Base-by-base conservation (phyloP, 35 echinoderm and acorn worm species). In the Diadema setosum region DNA sequence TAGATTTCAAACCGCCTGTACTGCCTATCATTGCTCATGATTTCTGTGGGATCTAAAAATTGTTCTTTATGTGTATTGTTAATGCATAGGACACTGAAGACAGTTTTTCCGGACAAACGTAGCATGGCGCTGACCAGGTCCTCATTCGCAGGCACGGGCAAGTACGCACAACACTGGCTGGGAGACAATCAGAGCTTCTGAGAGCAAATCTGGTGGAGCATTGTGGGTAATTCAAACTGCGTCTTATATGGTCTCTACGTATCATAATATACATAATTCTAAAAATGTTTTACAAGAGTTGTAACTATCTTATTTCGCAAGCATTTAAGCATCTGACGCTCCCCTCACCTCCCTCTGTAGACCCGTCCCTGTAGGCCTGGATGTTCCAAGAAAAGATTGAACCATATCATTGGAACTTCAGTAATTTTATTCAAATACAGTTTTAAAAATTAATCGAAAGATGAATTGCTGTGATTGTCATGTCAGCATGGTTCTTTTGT, bases 161-260 rank as follows among this genome's bases (percentile, higher is more conserved):
- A 87, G 29, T 98, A 94, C 40, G 93, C 92, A 5, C 84, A 82
- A 39, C 96, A 98, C 42, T 98, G 96, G 96, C 82, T 98, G 4
- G 96, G 96, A 5, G 96, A 98, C 58, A 98, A 98, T 61, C 96
- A 98, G 55, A 98, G 96, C 34, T 89, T 92, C 48, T 98, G 93
- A 81, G 46, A 75, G 14, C 85, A 98, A 23, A 82, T 98, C 37
- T 52, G 39, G 39, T 98, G 96, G 96, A 91, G 88, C 37, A 94
- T 98, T 85, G 58, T 94, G 25, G 96, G 96, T 98, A 81, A 81
- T n/a, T n/a, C n/a, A n/a, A n/a, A n/a, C n/a, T n/a, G n/a, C n/a
- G n/a, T n/a, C n/a, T n/a, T n/a, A n/a, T n/a, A n/a, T n/a, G n/a
- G n/a, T n/a, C n/a, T n/a, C n/a, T n/a, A n/a, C n/a, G n/a, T n/a